Evolutionary conservation across 2,797 vertebrate genomes (phyloP).

Genomic region (Aselliscus stoliczkanus): DNA sequence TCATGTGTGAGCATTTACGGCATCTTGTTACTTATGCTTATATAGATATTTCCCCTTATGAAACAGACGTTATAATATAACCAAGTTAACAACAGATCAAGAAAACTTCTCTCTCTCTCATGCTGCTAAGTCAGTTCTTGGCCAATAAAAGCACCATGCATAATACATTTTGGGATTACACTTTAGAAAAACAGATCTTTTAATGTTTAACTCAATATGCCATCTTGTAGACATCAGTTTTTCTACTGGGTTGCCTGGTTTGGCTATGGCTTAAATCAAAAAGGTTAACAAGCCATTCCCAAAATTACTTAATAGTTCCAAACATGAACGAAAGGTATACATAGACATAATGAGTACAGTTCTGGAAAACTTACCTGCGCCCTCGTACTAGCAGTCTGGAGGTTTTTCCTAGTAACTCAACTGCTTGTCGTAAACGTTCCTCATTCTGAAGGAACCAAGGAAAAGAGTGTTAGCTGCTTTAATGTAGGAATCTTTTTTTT

Average conservation of each 20-base stretch:
- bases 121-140: neutral
- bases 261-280: neutral
- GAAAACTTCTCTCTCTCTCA: neutral
- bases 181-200: neutral
- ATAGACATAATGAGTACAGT: neutral
- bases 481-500: neutral
- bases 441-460: conserved; percentile 87
- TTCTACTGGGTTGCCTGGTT: neutral
- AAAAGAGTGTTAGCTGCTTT: neutral
- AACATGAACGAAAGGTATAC: neutral
- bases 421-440: conserved; percentile 95
- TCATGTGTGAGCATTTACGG: neutral
- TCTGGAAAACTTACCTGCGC: conserved; percentile 85
- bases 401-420: conserved; percentile 95
- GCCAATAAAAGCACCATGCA: neutral
- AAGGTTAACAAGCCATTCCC: neutral
- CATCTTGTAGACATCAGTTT: neutral
- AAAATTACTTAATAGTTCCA: neutral
- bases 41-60: neutral
- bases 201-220: neutral
- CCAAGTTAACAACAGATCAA: neutral
- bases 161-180: neutral
- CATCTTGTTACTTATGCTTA: neutral
- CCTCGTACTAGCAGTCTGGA: conserved; percentile 95
- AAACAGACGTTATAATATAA: neutral